Base-by-base conservation (phyloP, 2,888 invertebrate species). In the Cataglyphis livida region DNA sequence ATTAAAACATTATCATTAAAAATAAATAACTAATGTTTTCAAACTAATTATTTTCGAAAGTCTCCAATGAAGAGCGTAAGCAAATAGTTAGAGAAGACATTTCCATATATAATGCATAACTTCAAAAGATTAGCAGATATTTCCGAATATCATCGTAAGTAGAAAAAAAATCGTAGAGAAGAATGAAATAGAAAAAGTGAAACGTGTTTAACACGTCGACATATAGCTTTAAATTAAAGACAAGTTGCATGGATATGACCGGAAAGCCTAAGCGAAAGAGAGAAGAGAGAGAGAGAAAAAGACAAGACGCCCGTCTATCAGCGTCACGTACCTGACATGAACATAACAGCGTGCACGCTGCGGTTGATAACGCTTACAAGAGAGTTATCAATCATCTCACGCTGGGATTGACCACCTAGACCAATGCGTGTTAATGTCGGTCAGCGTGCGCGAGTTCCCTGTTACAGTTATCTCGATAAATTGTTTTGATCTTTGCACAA, bases 331-430 rank as follows among this genome's bases (percentile, higher is more conserved):
- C 83, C 84, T 92, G 91, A 92, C 93, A 84, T 85, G 90, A 90
- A 92, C 92, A 91, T 91, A 92, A 92, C 92, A 90, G 90, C 92
- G 90, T 89, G 91, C 90, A 90, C 84, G 87, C 76, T 79, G 87
- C 87, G 85, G 88, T 88, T 89, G 91, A 91, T 92, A 91, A 92
- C 86, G 85, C 81, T 85, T 85, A 90, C 90, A 91, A 89, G 89
- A 90, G 88, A 92, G 90, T 92, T 92, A 92, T 92, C 92, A 91
- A 92, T 92, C 92, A 92, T 92, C 91, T 91, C 87, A 83, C 86
- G 86, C 74, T 78, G 64, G 76, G 87, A 76, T 71, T 83, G 88
- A 84, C 89, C 90, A 88, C 87, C 88, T 87, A 91, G 87, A 85
- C 86, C 83, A 87, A 84, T 87, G 86, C 88, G 78, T 84, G 82